Conservation (phyloP, 2,888 invertebrate genomes). For the Polyommatus icarus region DNA sequence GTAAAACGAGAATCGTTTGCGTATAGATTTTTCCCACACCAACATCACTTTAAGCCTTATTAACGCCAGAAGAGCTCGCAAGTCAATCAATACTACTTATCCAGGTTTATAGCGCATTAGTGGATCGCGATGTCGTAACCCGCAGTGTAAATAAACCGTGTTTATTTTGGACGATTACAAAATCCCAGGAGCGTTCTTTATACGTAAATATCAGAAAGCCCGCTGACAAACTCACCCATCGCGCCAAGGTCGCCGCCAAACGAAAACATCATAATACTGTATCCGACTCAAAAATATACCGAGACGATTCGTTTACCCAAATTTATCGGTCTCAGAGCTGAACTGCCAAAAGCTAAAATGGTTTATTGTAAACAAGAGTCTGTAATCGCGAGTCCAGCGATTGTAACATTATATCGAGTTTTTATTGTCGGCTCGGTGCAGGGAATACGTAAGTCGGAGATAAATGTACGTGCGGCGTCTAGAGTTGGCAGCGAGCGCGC, state of each 20-base stretch:
- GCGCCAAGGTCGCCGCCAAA: conserved; percentile 64
- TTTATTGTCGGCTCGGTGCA: conserved; percentile 50
- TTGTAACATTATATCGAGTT: conserved; percentile 33
- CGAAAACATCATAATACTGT: conserved; percentile 62
- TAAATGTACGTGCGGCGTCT: conserved; percentile 61
- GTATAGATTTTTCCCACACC: not conserved
- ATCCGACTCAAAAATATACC: conserved; percentile 66
- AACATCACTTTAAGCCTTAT: not conserved
- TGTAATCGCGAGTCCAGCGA: conserved; percentile 6
- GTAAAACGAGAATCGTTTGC: not conserved
- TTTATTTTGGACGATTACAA: conserved; percentile 78
- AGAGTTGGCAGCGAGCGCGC: conserved; percentile 65
- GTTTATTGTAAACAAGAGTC: conserved; percentile 23
- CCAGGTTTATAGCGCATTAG: not conserved
- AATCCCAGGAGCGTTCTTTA: conserved; percentile 61
- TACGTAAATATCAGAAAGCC: conserved; percentile 68
- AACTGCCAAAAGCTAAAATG: not conserved
- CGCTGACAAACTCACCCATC: conserved; percentile 58
- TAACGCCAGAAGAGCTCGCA: not conserved
- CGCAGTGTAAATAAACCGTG: conserved; percentile 69
- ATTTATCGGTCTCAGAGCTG: conserved; percentile 45
- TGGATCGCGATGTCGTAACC: conserved; percentile 58
- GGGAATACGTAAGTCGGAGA: conserved; percentile 66
- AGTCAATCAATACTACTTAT: conserved; percentile 5
- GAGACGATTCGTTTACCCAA: conserved; percentile 53